Base-by-base conservation (phyloP, 1,140 invertebrate species). In the Cyclina sinensis region DNA sequence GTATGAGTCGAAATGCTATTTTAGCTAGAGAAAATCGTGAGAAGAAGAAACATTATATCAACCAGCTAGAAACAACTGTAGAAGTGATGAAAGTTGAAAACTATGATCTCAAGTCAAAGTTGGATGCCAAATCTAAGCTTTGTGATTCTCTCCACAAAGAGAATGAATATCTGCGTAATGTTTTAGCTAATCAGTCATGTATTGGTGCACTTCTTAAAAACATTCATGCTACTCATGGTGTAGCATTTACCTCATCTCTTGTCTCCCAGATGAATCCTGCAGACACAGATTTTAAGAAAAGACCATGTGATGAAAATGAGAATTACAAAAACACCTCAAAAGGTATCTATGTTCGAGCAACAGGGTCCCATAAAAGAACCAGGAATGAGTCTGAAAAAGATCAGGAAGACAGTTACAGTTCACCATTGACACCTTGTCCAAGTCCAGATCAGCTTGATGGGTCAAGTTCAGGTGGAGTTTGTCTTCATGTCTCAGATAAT, bases 401-500 rank as follows among this genome's bases (percentile, higher is more conserved):
- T 4, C 11, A 21, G 18, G 30, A 14, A 35, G 35, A 70, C 4
- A 27, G 12, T 12, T 70, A 37, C 32, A 70, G 65, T 39, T 27
- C 32, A 18, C 65, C 65, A 1, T 18, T n/a, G 1, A 48, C 46
- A 5, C 43, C 74, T n/a, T 32, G 46, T 5, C 12, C 46, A 32
- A 78, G 74, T 78, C 74, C 70, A 46, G 37, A 73, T 73, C 9
- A 74, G 16, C 24, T 37, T 70, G 32, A 37, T 68, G 32, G 9
- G 2, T n/a, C n/a, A 30, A 43, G 43, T 14, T 37, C 84, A 21
- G 84, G 81, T 5, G 81, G 84, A 39, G 73, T 86, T 18, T 86
- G 84, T 32, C 51, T 86, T 18, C 84, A 86, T 86, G 84, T 86
- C 12, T 46, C 35, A 32, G 78, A 86, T 24, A 86, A 86, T 46